phyloP scores from a whole-genome alignment of 2,888 invertebrate genomes.

The Mythimna vitellina region DNA sequence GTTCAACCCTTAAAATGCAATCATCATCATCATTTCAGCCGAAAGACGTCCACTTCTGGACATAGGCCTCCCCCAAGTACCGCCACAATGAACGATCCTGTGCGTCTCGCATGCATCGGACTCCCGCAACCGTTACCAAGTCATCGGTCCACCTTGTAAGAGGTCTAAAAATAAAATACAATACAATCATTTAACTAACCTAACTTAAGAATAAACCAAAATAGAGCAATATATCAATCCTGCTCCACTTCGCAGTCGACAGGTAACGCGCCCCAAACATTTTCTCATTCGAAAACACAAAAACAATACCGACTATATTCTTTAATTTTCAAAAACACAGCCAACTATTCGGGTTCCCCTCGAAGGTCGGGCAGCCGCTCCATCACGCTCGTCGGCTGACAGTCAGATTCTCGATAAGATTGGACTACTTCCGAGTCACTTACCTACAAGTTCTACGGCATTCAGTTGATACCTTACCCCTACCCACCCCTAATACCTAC shows the following conservation, averaged over 20 bases:
- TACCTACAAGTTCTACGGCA: constrained; percentile 12
- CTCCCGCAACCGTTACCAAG: too few relatives aligned
- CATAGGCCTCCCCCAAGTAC: too few relatives aligned
- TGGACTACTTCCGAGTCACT: constrained; percentile 38
- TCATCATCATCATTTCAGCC: too few relatives aligned
- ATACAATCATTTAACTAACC: too few relatives aligned
- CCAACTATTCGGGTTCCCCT: constrained; percentile 1
- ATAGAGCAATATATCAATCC: too few relatives aligned
- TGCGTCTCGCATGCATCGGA: too few relatives aligned
- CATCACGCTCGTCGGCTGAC: constrained; percentile 42
- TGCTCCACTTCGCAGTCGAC: not conserved
- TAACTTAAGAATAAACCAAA: too few relatives aligned
- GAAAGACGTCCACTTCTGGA: too few relatives aligned
- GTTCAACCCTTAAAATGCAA: too few relatives aligned
- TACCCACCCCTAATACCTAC: not conserved
- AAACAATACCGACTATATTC: not conserved
- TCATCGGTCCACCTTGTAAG: too few relatives aligned
- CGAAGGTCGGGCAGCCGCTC: constrained; percentile 39
- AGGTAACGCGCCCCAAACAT: not conserved
- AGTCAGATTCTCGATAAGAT: constrained; percentile 58
- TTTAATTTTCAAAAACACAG: constrained; percentile 1
- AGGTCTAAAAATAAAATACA: too few relatives aligned
- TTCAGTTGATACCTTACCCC: not conserved
- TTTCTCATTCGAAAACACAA: not conserved
- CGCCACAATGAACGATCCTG: too few relatives aligned